Conservation (phyloP, 2,797 vertebrate genomes). For the Squalus acanthias region DNA sequence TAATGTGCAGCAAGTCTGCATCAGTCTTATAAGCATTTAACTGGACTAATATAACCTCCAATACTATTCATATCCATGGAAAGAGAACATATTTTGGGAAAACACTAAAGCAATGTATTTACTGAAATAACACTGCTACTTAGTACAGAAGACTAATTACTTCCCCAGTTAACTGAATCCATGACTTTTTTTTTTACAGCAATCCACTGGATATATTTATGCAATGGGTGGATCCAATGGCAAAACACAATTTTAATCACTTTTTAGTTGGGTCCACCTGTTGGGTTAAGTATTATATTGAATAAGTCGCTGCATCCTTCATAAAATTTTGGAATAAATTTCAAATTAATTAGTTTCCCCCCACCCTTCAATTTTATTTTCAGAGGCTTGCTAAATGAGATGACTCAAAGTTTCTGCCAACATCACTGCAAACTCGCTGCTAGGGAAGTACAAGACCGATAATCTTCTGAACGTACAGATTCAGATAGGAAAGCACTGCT, state of each 20-base stretch:
- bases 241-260: not conserved
- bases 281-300: not conserved
- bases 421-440: not conserved
- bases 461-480: not conserved
- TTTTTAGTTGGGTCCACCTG: too few relatives aligned
- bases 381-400: not conserved
- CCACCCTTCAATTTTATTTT: not conserved
- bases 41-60: not conserved
- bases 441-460: not conserved
- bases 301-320: not conserved
- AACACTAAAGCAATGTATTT: not conserved
- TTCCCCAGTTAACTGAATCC: not conserved
- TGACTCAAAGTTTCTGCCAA: not conserved
- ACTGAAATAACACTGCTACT: not conserved
- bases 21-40: not conserved
- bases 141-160: not conserved
- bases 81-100: not conserved
- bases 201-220: not conserved
- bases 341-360: not conserved
- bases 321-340: not conserved
- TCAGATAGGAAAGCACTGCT: not conserved
- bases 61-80: not conserved
- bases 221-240: not conserved
- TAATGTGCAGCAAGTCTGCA: not conserved
- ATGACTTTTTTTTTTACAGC: not conserved